Evolutionary conservation across 2,113 vertebrate species (phyloP).

Genomic region (Dicentrarchus labrax): DNA sequence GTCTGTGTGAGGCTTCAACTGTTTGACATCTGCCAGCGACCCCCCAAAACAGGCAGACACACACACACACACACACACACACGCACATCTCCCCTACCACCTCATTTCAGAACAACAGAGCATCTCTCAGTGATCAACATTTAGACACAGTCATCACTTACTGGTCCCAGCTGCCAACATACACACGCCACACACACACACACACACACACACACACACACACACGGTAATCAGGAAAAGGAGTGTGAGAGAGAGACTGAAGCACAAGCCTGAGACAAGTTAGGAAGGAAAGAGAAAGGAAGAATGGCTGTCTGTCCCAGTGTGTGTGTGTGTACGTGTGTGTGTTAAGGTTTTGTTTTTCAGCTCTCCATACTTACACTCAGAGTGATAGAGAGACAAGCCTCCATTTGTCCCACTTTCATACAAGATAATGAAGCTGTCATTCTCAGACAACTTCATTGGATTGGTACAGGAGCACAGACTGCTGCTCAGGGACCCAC

Average conservation of each 20-base stretch:
- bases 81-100: constrained; percentile 53
- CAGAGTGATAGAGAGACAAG: constrained; percentile 96
- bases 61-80: constrained; percentile 43
- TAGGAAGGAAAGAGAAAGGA: constrained; percentile 23
- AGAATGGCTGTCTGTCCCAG: constrained; percentile 1
- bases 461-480: constrained; percentile 89
- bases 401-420: constrained; percentile 99
- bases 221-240: constrained; percentile 1
- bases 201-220: constrained; percentile 79
- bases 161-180: constrained; percentile 91
- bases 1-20: constrained; percentile 85
- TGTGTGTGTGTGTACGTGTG: constrained; percentile 4
- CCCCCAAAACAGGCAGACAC: constrained; percentile 45
- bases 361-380: constrained; percentile 61
- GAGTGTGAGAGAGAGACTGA: constrained; percentile 7
- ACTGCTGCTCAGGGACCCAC: constrained; percentile 67
- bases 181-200: constrained; percentile 85
- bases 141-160: constrained; percentile 99
- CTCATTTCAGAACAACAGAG: constrained; percentile 89
- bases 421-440: constrained; percentile 99
- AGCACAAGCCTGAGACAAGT: constrained; percentile 20
- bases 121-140: constrained; percentile 97
- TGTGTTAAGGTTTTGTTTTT: constrained; percentile 53
- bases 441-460: constrained; percentile 98
- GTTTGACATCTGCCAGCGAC: constrained; percentile 95